A percentile compares a stretch with the other conserved stretches of the same genome.
Evolutionary conservation across 1,140 invertebrate genomes (phyloP).

Genomic region (Bactericera cockerelli): DNA sequence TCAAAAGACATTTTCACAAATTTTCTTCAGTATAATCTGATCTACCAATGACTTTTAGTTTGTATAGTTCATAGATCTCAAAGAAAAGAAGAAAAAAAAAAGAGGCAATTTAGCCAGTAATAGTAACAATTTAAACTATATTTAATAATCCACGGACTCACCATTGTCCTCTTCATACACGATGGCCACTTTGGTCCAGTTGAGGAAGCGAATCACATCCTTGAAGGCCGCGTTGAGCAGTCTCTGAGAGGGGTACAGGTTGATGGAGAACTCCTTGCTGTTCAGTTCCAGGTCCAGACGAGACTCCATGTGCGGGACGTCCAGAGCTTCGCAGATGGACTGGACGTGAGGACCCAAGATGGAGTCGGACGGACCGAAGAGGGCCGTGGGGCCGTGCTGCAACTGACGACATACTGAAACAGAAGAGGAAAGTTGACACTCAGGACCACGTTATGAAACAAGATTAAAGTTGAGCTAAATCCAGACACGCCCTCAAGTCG

Average conservation of each 20-base stretch:
- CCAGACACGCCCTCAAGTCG: no score
- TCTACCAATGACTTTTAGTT: no score
- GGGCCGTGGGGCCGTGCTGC: slow-evolving; percentile 40
- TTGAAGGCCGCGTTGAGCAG: slow-evolving; percentile 45
- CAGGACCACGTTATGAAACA: no score
- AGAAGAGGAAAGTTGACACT: slow-evolving; percentile 5
- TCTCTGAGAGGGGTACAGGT: slow-evolving; percentile 49
- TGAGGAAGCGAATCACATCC: slow-evolving; percentile 49
- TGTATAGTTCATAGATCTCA: no score
- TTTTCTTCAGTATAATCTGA: no score
- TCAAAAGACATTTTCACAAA: no score
- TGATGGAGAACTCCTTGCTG: slow-evolving; percentile 44
- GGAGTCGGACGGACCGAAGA: slow-evolving; percentile 47
- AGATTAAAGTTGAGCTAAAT: background rate
- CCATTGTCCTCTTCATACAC: slow-evolving; percentile 57
- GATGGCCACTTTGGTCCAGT: slow-evolving; percentile 54
- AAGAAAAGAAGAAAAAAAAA: slow-evolving; percentile 7
- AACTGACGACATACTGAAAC: slow-evolving; percentile 68
- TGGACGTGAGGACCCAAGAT: slow-evolving; percentile 47
- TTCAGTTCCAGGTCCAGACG: slow-evolving; percentile 37
- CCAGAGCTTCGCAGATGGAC: slow-evolving; percentile 49
- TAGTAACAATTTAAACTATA: no score
- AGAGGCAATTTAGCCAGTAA: background rate
- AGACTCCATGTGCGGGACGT: slow-evolving; percentile 52
- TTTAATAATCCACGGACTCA: no score